Evolutionary conservation across 2,888 invertebrate species (phyloP), one percentile per base, ranked within the genome.

Genomic region (Drosophila sordidapex): DNA sequence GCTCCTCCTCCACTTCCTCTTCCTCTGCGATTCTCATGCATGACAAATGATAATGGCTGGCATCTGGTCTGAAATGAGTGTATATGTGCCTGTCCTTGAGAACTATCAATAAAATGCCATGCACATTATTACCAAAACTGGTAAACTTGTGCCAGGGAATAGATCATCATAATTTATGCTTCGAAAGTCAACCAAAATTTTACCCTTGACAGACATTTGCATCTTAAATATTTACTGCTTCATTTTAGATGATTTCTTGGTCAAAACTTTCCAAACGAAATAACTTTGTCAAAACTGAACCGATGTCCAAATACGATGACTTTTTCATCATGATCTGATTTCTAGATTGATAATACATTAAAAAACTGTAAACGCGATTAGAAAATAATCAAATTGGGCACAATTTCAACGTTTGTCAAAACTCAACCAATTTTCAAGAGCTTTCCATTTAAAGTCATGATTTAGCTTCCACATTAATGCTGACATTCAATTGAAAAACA

Each of bases 21-120:
- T 48, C 59, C 67, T 52, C 52, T 63, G 64, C 52, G 67, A 54
- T 72, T 68, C 74, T 65, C 73, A 81, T 73, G 78, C 78, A 78
- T 81, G 78, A 78, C 78, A 78, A 78, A 78, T 78, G 78, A 78
- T 81, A 78, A 78, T 78, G 82, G 74, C n/a, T 60, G 62, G 67
- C 82, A 81, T 78, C 74, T 78, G 78, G 46, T 40, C 43, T n/a
- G 4, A 40, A 38, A 43, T 59, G 27, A 61, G 18, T 33, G 29
- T 35, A 1, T 35, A 27, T 35, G 2, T 13, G 38, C 52, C 36
- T 62, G 61, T 62, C 51, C 65, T 64, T 71, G 77, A 76, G 69
- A 79, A 81, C 66, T 52, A 67, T 64, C 73, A 72, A 64, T 72
- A 72, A 80, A 71, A 73, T 73, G 18, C 29, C 73, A 70, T 56